Evolutionary conservation across 2,888 invertebrate genomes (phyloP).

Genomic region (Oxytorus armatus): DNA sequence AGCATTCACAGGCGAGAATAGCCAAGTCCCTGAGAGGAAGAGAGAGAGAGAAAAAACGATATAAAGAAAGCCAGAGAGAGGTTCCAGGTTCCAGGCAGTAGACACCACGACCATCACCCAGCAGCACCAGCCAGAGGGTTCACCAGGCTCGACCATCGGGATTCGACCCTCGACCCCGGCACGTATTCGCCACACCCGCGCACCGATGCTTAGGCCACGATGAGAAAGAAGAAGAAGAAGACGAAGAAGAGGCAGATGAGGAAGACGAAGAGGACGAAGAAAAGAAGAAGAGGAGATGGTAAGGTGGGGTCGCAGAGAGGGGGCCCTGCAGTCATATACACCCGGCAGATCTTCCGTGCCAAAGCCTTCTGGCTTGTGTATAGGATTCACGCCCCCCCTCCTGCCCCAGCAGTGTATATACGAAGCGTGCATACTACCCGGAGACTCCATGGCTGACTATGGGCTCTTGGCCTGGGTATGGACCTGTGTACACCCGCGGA

Average conservation of each 20-base stretch:
- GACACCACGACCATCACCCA: slow-evolving; percentile 24
- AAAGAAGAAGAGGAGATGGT: slow-evolving; percentile 72
- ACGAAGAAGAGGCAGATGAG: slow-evolving; percentile 38
- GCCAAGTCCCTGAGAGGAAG: slow-evolving; percentile 34
- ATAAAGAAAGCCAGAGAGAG: slow-evolving; percentile 29
- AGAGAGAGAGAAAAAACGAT: slow-evolving; percentile 29
- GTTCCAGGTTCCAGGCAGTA: slow-evolving; percentile 63
- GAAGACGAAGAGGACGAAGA: slow-evolving; percentile 25
- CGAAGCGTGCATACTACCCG: slow-evolving; percentile 31
- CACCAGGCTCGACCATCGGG: slow-evolving; percentile 73
- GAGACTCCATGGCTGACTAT: slow-evolving; percentile 52
- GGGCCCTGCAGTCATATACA: slow-evolving; percentile 64
- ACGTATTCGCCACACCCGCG: slow-evolving; percentile 84
- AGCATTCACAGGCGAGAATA: slow-evolving; percentile 59
- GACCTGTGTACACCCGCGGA: slow-evolving; percentile 77
- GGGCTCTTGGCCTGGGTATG: slow-evolving; percentile 30
- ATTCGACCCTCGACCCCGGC: slow-evolving; percentile 83
- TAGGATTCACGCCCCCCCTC: slow-evolving; percentile 34
- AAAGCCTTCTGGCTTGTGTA: slow-evolving; percentile 57
- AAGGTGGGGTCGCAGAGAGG: slow-evolving; percentile 78
- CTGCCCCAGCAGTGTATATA: neutral
- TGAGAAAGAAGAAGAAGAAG: slow-evolving; percentile 60
- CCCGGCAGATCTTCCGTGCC: slow-evolving; percentile 64
- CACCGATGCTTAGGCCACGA: slow-evolving; percentile 79
- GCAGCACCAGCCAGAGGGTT: slow-evolving; percentile 63